A percentile compares a stretch with the other conserved stretches of the same genome.
Conservation (phyloP, 1,140 invertebrate genomes). For the Littorina saxatilis region DNA sequence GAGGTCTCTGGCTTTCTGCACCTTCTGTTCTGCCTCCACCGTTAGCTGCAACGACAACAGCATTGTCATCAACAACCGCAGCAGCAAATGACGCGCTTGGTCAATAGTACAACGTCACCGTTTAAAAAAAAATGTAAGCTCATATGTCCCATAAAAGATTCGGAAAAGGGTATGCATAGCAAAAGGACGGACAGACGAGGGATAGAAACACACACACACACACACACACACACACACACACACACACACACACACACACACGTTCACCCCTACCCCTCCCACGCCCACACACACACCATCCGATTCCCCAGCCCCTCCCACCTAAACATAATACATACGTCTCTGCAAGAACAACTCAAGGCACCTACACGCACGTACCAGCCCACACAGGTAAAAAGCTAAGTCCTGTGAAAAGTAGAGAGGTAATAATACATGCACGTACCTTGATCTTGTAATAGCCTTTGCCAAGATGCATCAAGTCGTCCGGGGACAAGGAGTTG, state of each 20-base stretch:
- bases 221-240: neutral
- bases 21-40: conserved; percentile 78
- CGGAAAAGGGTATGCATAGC: no score
- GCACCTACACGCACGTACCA: no score
- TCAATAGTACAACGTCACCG: no score
- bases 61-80: neutral
- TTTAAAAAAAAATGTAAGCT: no score
- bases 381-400: no score
- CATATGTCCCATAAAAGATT: no score
- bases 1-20: conserved; percentile 78
- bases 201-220: neutral
- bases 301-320: no score
- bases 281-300: no score
- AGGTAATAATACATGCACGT: conserved; percentile 37
- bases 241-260: neutral
- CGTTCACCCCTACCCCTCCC: neutral
- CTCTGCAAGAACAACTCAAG: no score
- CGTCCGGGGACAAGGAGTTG: conserved; percentile 79
- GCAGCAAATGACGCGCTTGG: neutral
- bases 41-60: conserved; percentile 74
- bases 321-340: no score
- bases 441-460: conserved; percentile 81
- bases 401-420: no score
- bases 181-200: no score
- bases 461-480: conserved; percentile 80